Evolutionary conservation across 2,797 vertebrate genomes (phyloP).

Genomic region (Danio albolineatus): DNA sequence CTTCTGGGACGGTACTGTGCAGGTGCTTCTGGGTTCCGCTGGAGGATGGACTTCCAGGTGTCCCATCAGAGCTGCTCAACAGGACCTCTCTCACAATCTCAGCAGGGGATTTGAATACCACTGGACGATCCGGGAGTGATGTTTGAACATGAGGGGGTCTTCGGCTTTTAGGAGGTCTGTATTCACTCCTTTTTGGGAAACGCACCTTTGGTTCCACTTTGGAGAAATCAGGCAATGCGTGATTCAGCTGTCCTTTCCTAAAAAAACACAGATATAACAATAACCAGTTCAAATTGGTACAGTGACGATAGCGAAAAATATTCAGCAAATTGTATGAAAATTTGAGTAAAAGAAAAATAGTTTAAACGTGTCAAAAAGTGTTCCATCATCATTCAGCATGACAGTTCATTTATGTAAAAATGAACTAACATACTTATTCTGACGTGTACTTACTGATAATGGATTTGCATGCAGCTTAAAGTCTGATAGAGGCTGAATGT

Average conservation of each 20-base stretch:
- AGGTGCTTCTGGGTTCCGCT: slow-evolving; percentile 37
- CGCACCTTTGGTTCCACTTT: slow-evolving; percentile 86
- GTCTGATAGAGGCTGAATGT: slow-evolving; percentile 32
- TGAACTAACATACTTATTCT: too few relatives aligned
- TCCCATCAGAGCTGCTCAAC: slow-evolving; percentile 73
- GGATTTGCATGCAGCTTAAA: background rate
- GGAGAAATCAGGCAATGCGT: slow-evolving; percentile 88
- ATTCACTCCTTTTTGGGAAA: slow-evolving; percentile 81
- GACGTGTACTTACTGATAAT: background rate
- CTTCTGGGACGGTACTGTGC: slow-evolving; percentile 75
- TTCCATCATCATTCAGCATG: too few relatives aligned
- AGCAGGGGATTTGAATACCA: slow-evolving; percentile 87
- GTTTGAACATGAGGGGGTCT: slow-evolving; percentile 22
- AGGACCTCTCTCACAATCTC: slow-evolving; percentile 90
- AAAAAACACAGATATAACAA: slow-evolving; percentile 25
- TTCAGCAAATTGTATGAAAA: too few relatives aligned
- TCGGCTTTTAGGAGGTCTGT: slow-evolving; percentile 85
- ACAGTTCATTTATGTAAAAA: too few relatives aligned
- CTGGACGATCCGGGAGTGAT: slow-evolving; percentile 53
- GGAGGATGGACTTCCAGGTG: slow-evolving; percentile 1
- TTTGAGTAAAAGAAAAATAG: too few relatives aligned
- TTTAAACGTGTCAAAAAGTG: too few relatives aligned
- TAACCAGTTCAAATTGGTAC: background rate
- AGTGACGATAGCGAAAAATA: too few relatives aligned
- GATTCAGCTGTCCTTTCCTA: slow-evolving; percentile 79